A percentile compares a stretch with the other conserved stretches of the same genome.
These are phyloP conservation scores for Bujurquina vittata DNA, from an alignment of 2,113 vertebrate species.

Conservation along the genomic window DNA sequence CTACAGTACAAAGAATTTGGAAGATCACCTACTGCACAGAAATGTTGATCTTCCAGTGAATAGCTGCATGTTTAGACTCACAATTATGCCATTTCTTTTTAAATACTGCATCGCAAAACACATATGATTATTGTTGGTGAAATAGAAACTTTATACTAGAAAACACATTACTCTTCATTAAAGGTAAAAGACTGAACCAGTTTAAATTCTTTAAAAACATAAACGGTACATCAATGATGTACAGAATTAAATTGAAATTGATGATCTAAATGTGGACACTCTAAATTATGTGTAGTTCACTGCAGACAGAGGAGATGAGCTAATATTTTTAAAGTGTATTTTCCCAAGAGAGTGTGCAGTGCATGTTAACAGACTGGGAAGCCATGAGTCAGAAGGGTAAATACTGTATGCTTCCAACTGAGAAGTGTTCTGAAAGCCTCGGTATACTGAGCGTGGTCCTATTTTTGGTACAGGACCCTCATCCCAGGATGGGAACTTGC, in stretches of 20 bases:
- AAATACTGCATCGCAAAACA: background rate
- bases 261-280: background rate
- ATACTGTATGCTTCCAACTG: background rate
- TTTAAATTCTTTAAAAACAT: no score
- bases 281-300: background rate
- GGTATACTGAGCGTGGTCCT: background rate
- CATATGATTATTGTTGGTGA: background rate
- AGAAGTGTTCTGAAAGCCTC: slow-evolving; percentile 1
- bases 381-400: background rate
- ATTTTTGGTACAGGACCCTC: background rate
- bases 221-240: background rate
- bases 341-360: background rate
- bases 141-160: background rate
- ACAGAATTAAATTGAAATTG: background rate
- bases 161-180: background rate
- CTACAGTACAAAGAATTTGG: background rate
- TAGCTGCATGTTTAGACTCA: no score
- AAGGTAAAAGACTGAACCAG: background rate
- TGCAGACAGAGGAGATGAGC: background rate
- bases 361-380: background rate
- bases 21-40: no score
- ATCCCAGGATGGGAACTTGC: background rate
- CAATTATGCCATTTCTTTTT: background rate
- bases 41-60: no score
- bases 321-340: background rate